Evolutionary conservation across 2,888 invertebrate species (phyloP).

Genomic region (Prionchulus punctatus): DNA sequence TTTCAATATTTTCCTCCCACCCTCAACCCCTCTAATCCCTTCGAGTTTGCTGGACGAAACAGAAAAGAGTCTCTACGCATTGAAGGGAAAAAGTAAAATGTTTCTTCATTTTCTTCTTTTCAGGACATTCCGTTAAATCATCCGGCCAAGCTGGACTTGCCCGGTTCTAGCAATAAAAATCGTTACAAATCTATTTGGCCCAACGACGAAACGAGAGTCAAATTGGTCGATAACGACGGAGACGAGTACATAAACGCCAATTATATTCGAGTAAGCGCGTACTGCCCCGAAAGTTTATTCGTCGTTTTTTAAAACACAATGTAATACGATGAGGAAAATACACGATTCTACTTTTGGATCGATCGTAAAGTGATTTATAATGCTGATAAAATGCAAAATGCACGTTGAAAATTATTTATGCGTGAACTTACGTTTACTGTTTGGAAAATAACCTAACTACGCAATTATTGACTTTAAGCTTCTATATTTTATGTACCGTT

Average conservation of each 20-base stretch:
- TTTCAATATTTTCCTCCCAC: too few relatives aligned
- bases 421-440: too few relatives aligned
- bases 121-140: constrained; percentile 71
- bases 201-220: constrained; percentile 43
- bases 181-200: constrained; percentile 66
- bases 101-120: constrained; percentile 3
- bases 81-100: not conserved
- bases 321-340: too few relatives aligned
- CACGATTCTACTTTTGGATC: too few relatives aligned
- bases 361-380: too few relatives aligned
- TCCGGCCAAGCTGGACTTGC: constrained; percentile 71
- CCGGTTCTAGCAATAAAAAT: constrained; percentile 72
- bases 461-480: too few relatives aligned
- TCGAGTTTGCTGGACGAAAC: not conserved
- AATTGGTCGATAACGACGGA: constrained; percentile 39
- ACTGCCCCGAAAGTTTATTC: too few relatives aligned
- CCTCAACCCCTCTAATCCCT: not conserved
- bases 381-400: too few relatives aligned
- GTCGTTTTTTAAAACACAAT: too few relatives aligned
- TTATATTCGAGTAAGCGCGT: constrained; percentile 68
- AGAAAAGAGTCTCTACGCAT: not conserved
- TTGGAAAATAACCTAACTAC: too few relatives aligned
- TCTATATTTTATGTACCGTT: too few relatives aligned
- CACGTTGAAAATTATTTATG: too few relatives aligned
- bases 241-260: constrained; percentile 77